Conservation (phyloP, 2,113 vertebrate species). For the Blennius ocellaris region DNA sequence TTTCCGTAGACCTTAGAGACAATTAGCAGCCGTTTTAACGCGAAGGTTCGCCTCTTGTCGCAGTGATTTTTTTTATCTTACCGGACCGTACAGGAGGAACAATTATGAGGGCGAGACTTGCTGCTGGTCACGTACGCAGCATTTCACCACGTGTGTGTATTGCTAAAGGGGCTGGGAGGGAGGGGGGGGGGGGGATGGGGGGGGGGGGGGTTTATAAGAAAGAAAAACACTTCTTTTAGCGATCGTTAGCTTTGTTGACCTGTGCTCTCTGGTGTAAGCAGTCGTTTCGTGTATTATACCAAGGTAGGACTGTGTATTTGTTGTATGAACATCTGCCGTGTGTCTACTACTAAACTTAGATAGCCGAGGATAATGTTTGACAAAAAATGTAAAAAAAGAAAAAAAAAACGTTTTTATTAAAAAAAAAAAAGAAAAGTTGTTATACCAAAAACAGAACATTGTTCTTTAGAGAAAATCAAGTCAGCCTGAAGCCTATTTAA, state of each 20-base stretch:
- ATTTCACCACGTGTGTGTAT: slow-evolving; percentile 32
- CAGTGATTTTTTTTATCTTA: background rate
- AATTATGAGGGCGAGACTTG: background rate
- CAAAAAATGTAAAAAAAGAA: slow-evolving; percentile 17
- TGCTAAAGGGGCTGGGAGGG: slow-evolving; percentile 44
- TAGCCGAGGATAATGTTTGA: slow-evolving; percentile 52
- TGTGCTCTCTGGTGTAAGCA: slow-evolving; percentile 64
- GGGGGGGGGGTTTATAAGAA: slow-evolving; percentile 45
- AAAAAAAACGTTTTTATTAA: slow-evolving; percentile 39
- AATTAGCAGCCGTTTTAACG: slow-evolving; percentile 33
- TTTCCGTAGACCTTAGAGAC: slow-evolving; percentile 35
- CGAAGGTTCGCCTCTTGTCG: slow-evolving; percentile 27
- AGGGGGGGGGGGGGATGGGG: slow-evolving; percentile 10
- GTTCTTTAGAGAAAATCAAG: slow-evolving; percentile 27
- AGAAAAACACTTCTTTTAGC: slow-evolving; percentile 54
- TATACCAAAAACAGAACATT: slow-evolving; percentile 59
- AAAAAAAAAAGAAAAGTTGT: slow-evolving; percentile 34
- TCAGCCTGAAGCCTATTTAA: slow-evolving; percentile 40
- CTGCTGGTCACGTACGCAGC: slow-evolving; percentile 25
- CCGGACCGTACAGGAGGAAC: no score
- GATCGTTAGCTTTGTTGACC: slow-evolving; percentile 41
- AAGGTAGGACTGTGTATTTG: slow-evolving; percentile 71
- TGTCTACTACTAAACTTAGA: slow-evolving; percentile 45
- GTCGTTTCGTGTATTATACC: slow-evolving; percentile 64
- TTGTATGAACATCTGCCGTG: slow-evolving; percentile 42